Evolutionary conservation across 2,888 invertebrate genomes (phyloP).

Genomic region (Scotopteryx bipunctaria): DNA sequence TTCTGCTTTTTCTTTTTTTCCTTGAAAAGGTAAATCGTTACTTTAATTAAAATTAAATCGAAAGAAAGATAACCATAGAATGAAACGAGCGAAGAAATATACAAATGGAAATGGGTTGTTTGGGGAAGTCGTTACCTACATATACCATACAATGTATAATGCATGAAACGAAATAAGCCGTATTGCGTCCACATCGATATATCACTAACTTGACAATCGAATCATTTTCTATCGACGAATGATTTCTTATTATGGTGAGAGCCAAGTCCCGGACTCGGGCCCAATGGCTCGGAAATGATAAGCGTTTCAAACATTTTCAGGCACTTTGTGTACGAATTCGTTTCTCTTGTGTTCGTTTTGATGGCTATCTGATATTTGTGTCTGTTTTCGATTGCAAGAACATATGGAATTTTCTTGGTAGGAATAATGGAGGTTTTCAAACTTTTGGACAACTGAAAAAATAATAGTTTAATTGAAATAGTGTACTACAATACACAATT

Average conservation of each 20-base stretch:
- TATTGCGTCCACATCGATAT: constrained; percentile 41
- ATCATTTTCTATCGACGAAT: constrained; percentile 54
- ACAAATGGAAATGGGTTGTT: background rate
- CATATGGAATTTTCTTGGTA: background rate
- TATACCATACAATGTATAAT: constrained; percentile 1
- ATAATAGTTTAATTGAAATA: too few relatives aligned
- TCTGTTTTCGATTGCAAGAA: constrained; percentile 2
- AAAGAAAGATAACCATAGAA: background rate
- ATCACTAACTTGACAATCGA: constrained; percentile 53
- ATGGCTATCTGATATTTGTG: constrained; percentile 23
- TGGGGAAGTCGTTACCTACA: constrained; percentile 1
- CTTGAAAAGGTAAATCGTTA: background rate
- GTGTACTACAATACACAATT: too few relatives aligned
- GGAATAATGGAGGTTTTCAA: too few relatives aligned
- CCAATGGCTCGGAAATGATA: constrained; percentile 68
- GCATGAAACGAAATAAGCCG: constrained; percentile 29
- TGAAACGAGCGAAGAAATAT: background rate
- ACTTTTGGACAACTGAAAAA: background rate
- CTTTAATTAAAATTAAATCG: background rate
- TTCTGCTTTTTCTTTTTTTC: background rate
- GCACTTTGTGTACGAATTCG: constrained; percentile 45
- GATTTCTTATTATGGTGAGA: constrained; percentile 60
- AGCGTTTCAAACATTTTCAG: constrained; percentile 56
- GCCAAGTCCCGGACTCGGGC: constrained; percentile 51
- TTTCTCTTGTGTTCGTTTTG: constrained; percentile 24